These are phyloP conservation scores for Sialis fuliginosa DNA, from an alignment of 2,888 invertebrate genomes.

Conservation along the genomic window DNA sequence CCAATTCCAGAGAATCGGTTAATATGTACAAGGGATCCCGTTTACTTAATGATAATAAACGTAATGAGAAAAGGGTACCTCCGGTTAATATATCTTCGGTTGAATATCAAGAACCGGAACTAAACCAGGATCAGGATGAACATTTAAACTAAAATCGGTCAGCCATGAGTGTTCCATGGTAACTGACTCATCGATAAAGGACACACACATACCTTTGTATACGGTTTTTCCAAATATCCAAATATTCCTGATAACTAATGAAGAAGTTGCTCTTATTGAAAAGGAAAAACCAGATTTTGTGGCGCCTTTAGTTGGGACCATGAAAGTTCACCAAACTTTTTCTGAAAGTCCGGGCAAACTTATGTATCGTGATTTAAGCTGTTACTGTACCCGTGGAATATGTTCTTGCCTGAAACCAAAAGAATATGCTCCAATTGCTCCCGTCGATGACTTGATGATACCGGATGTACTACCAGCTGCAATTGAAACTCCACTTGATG, in stretches of 20 bases:
- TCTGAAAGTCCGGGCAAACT: slow-evolving; percentile 5
- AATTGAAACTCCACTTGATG: not conserved
- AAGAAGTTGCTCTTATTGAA: slow-evolving; percentile 1
- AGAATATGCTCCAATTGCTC: slow-evolving; percentile 4
- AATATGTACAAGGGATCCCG: too few species aligned
- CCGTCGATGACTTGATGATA: not conserved
- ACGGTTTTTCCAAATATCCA: not conserved
- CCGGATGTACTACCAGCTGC: slow-evolving; percentile 2
- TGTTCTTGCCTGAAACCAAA: slow-evolving; percentile 7
- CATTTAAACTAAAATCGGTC: too few species aligned
- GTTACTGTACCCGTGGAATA: slow-evolving; percentile 4
- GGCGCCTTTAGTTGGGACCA: slow-evolving; percentile 4
- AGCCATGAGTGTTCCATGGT: too few species aligned
- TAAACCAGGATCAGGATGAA: too few species aligned
- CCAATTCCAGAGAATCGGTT: too few species aligned
- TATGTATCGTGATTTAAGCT: slow-evolving; percentile 2
- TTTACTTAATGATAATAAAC: too few species aligned
- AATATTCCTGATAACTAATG: slow-evolving; percentile 1
- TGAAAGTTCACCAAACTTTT: slow-evolving; percentile 6
- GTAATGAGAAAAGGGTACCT: too few species aligned
- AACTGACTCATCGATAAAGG: too few species aligned
- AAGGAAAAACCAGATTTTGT: slow-evolving; percentile 1
- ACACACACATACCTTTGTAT: too few species aligned
- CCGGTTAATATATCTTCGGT: too few species aligned
- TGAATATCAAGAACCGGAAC: too few species aligned